Percentiles rank a stretch among this genome's conserved stretches.
phyloP scores from a whole-genome alignment of 1,140 invertebrate genomes.

The Zaprionus africanus region DNA sequence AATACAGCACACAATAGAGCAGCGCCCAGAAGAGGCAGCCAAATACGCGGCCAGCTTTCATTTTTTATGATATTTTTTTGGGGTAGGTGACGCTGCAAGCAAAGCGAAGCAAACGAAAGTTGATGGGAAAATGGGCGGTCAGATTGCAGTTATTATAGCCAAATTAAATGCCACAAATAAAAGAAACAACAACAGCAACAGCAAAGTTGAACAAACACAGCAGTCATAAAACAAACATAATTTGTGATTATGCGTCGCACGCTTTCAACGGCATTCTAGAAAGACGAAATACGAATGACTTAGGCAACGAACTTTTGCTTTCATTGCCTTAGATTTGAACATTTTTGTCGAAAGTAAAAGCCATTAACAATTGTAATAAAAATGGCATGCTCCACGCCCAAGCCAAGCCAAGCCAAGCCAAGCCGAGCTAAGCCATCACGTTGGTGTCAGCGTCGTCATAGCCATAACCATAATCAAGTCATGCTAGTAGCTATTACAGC shows the following conservation, averaged over 20 bases:
- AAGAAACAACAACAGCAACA: slow-evolving; percentile 26
- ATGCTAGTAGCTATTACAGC: slow-evolving; percentile 64
- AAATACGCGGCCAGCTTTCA: slow-evolving; percentile 69
- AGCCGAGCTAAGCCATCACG: slow-evolving; percentile 9
- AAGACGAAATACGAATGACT: slow-evolving; percentile 34
- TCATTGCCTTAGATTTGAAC: slow-evolving; percentile 42
- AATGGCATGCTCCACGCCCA: slow-evolving; percentile 28
- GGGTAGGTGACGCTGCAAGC: slow-evolving; percentile 40
- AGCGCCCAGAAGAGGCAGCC: slow-evolving; percentile 74
- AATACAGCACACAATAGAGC: slow-evolving; percentile 75
- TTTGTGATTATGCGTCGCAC: slow-evolving; percentile 53
- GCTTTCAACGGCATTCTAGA: slow-evolving; percentile 53
- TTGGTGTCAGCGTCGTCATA: slow-evolving; percentile 40
- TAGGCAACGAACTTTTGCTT: slow-evolving; percentile 57
- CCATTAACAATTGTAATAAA: slow-evolving; percentile 72
- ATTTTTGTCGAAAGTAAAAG: slow-evolving; percentile 71
- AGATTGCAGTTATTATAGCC: slow-evolving; percentile 65
- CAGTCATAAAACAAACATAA: slow-evolving; percentile 29
- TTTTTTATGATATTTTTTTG: slow-evolving; percentile 45
- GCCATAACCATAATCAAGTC: slow-evolving; percentile 43
- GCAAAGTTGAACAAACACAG: neutral
- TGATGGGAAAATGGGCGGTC: slow-evolving; percentile 60
- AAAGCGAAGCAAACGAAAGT: slow-evolving; percentile 65
- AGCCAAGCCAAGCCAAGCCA: neutral
- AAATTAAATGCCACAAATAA: slow-evolving; percentile 54